phyloP scores from a whole-genome alignment of 92 coral and sea anemone genomes.

The Phymanthus crucifer region DNA sequence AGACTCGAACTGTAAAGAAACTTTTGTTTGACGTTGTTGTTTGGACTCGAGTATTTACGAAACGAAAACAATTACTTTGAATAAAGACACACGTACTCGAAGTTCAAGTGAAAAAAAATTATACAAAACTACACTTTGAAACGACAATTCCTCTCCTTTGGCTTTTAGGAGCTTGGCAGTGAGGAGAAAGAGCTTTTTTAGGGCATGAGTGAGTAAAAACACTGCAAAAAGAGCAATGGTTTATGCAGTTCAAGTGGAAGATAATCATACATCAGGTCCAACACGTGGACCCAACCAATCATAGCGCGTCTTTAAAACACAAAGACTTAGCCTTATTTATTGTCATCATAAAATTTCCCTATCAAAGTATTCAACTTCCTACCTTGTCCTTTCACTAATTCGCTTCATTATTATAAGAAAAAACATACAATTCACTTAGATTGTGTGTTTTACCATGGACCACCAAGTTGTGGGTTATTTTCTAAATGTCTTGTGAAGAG shows the following conservation, averaged over 20 bases:
- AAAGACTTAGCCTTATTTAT: not conserved
- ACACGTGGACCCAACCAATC: slow-evolving; percentile 70
- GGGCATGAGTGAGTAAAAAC: not conserved
- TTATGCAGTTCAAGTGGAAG: no score
- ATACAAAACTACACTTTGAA: not conserved
- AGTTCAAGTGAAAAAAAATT: no score
- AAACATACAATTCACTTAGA: not conserved
- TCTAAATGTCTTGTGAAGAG: not conserved
- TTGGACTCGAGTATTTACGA: slow-evolving; percentile 2
- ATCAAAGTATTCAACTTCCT: not conserved
- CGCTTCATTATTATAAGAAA: not conserved
- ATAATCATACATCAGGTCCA: slow-evolving; percentile 19
- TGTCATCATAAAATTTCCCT: not conserved
- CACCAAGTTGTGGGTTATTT: not conserved
- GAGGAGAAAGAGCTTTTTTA: not conserved
- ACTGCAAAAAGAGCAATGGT: not conserved
- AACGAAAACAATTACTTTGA: not conserved
- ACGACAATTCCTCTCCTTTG: not conserved
- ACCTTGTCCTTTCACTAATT: not conserved
- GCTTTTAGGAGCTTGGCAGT: not conserved
- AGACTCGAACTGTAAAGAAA: not conserved
- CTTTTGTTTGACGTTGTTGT: slow-evolving; percentile 10
- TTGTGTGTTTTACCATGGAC: not conserved
- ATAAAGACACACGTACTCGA: not conserved
- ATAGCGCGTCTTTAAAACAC: not conserved